Percentiles rank a stretch among this genome's conserved stretches.
Conservation (phyloP, 2,888 invertebrate genomes). For the Limnephilus lunatus region DNA sequence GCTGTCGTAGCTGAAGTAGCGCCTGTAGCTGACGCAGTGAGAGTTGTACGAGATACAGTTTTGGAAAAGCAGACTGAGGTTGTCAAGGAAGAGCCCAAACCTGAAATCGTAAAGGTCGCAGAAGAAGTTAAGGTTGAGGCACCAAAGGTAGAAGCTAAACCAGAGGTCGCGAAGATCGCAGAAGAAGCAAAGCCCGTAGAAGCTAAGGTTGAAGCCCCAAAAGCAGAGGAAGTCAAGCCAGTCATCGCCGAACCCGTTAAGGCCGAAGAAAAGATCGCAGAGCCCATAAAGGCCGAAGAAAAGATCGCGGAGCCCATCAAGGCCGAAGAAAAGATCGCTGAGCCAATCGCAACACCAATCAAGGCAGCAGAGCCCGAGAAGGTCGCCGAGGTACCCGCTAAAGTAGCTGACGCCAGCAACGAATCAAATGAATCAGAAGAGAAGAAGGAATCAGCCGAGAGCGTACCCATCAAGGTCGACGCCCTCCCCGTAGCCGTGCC, state of each 20-base stretch:
- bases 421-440: slow-evolving; percentile 59
- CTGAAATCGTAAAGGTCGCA: slow-evolving; percentile 66
- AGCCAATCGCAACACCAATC: slow-evolving; percentile 67
- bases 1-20: slow-evolving; percentile 50
- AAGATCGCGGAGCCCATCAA: slow-evolving; percentile 67
- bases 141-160: slow-evolving; percentile 67
- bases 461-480: slow-evolving; percentile 61
- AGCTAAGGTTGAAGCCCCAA: slow-evolving; percentile 62
- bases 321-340: slow-evolving; percentile 66
- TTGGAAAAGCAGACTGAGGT: slow-evolving; percentile 68
- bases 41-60: slow-evolving; percentile 64
- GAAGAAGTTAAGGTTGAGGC: slow-evolving; percentile 62
- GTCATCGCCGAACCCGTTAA: slow-evolving; percentile 63
- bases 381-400: slow-evolving; percentile 43
- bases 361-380: slow-evolving; percentile 61
- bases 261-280: slow-evolving; percentile 66
- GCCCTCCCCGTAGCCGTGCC: slow-evolving; percentile 49
- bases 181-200: slow-evolving; percentile 67
- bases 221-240: slow-evolving; percentile 58
- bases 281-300: slow-evolving; percentile 68
- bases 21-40: slow-evolving; percentile 54
- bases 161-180: slow-evolving; percentile 66
- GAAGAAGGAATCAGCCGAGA: slow-evolving; percentile 58
- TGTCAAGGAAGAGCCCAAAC: slow-evolving; percentile 66
- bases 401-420: slow-evolving; percentile 50